These are phyloP conservation scores for Plagodis dolabraria DNA, from an alignment of 2,888 invertebrate genomes.

Conservation along the genomic window DNA sequence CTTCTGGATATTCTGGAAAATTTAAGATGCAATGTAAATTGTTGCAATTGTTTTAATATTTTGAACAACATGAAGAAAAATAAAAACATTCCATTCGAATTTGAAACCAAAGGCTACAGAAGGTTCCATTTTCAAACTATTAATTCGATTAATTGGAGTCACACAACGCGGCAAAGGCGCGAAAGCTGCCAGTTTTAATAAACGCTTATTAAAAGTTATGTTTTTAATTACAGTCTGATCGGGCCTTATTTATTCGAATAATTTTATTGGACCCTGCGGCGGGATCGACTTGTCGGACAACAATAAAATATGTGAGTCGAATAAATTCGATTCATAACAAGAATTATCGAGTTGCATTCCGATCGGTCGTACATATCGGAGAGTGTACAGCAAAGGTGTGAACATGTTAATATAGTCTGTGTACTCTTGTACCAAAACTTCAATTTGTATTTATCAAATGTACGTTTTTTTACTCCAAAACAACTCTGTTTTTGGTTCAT, in stretches of 20 bases:
- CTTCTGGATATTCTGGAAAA: no score
- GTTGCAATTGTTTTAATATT: no score
- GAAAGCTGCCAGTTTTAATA: constrained; percentile 80
- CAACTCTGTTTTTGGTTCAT: no score
- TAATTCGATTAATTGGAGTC: constrained; percentile 34
- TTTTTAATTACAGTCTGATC: constrained; percentile 81
- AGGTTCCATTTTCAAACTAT: constrained; percentile 24
- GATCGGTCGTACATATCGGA: constrained; percentile 45
- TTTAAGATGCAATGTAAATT: no score
- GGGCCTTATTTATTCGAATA: constrained; percentile 80
- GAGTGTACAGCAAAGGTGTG: constrained; percentile 14
- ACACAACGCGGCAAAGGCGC: constrained; percentile 59
- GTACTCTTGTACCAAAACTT: background rate
- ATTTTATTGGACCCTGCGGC: constrained; percentile 82
- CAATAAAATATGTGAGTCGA: constrained; percentile 77
- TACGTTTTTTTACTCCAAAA: no score
- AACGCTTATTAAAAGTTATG: constrained; percentile 83
- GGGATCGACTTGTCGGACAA: constrained; percentile 56
- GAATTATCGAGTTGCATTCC: constrained; percentile 75
- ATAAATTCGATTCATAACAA: constrained; percentile 82
- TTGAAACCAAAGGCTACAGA: constrained; percentile 5
- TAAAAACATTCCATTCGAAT: background rate
- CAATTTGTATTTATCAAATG: background rate
- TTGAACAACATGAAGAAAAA: background rate
- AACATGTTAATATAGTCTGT: constrained; percentile 24